phyloP scores from a whole-genome alignment of 2,113 vertebrate genomes.

The Dendropsophus ebraccatus region DNA sequence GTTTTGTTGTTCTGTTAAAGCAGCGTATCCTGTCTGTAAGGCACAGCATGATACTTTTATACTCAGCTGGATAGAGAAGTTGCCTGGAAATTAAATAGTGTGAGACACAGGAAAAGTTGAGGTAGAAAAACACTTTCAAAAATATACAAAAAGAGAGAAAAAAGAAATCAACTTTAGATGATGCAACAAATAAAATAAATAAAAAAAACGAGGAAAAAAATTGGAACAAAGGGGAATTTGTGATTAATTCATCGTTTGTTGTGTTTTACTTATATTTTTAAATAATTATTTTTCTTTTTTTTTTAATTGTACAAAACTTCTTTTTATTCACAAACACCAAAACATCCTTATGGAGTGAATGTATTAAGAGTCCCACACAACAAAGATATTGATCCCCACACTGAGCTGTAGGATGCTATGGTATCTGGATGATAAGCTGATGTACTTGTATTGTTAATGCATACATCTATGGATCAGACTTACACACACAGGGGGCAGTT shows the following conservation, averaged over 20 bases:
- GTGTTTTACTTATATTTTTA: neutral
- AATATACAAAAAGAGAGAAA: neutral
- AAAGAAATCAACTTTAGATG: neutral
- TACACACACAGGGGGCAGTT: no score
- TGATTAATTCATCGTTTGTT: neutral
- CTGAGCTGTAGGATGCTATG: no score
- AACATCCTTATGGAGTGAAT: neutral
- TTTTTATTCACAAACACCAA: no score
- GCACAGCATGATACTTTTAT: conserved; percentile 45
- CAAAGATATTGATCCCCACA: no score
- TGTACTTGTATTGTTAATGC: no score
- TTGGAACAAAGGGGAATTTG: neutral
- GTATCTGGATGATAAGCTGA: no score
- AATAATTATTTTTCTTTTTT: neutral
- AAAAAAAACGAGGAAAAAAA: neutral
- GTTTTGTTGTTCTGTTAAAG: conserved; percentile 32
- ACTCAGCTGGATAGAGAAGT: conserved; percentile 28
- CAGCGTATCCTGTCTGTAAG: conserved; percentile 25
- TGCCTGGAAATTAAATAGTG: conserved; percentile 29
- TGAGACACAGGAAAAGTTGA: conserved; percentile 9
- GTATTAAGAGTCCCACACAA: no score
- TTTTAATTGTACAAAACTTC: neutral
- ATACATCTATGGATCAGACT: no score
- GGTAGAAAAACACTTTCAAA: neutral
- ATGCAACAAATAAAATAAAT: neutral